Evolutionary conservation across 30 jellyfish, hydroid and myxozoan genomes (phyloP).

Genomic region (Nemopilema nomurai): DNA sequence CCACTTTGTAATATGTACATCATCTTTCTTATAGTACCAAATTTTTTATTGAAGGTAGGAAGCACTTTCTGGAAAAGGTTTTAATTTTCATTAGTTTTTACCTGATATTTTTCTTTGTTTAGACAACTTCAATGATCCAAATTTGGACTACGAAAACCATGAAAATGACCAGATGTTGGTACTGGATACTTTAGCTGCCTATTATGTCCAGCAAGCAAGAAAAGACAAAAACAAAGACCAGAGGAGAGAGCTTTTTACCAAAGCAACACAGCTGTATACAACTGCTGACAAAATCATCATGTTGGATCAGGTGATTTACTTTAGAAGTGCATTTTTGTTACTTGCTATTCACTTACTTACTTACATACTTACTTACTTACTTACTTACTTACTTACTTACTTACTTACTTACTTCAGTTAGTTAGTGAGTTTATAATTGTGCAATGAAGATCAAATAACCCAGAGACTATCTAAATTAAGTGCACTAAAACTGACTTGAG

Average conservation of each 20-base stretch:
- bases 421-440: no score
- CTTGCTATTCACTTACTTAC: neutral
- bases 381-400: no score
- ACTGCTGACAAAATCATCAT: conserved; percentile 98
- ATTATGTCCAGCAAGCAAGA: conserved; percentile 97
- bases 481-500: no score
- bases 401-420: no score
- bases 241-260: conserved; percentile 88
- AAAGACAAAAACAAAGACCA: conserved; percentile 87
- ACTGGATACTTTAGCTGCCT: conserved; percentile 98
- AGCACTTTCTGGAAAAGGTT: no score
- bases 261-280: conserved; percentile 98
- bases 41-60: no score
- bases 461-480: no score
- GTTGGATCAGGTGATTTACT: conserved; percentile 86
- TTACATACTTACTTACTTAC: no score
- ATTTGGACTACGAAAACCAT: conserved; percentile 88
- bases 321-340: neutral
- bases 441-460: no score
- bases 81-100: neutral
- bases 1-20: no score
- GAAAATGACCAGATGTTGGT: conserved; percentile 97
- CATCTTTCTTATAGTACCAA: no score
- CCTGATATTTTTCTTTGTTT: no score
- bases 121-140: conserved; percentile 88